Conservation (phyloP, 2,113 vertebrate genomes). For the Ammodramus savannarum region DNA sequence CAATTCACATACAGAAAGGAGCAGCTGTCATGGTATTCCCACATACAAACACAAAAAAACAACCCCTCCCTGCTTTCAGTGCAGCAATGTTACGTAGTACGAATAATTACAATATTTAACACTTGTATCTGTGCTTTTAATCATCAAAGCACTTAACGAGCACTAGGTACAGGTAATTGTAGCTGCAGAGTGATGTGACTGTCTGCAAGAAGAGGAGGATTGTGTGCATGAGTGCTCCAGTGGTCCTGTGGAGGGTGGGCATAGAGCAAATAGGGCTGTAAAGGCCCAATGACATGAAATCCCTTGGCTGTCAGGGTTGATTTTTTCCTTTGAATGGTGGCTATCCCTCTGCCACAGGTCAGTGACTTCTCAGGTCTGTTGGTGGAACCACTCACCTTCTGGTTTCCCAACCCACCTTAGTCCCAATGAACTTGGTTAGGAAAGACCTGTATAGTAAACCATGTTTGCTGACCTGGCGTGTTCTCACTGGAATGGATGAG, state of each 20-base stretch:
- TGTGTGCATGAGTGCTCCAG: neutral
- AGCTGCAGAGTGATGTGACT: conserved; percentile 15
- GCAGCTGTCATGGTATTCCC: conserved; percentile 57
- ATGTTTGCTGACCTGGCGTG: neutral
- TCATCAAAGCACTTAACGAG: conserved; percentile 55
- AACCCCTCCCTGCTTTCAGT: conserved; percentile 48
- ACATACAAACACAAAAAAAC: conserved; percentile 47
- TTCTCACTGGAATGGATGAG: neutral
- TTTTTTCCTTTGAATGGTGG: accelerated
- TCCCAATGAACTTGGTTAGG: neutral
- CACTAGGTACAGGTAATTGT: conserved; percentile 27
- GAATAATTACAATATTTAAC: conserved; percentile 68
- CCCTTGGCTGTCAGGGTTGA: neutral
- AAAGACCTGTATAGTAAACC: neutral
- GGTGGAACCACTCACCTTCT: neutral
- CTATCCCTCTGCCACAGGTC: neutral
- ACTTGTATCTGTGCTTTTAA: conserved; percentile 58
- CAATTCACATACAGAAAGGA: conserved; percentile 25
- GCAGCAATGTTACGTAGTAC: conserved; percentile 38
- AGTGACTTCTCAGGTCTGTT: neutral
- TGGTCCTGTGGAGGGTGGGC: neutral
- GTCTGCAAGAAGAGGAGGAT: neutral
- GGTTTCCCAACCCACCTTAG: neutral
- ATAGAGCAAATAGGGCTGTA: neutral
- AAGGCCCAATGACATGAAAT: accelerated